phyloP scores from a whole-genome alignment of 1,140 invertebrate genomes.

The Drosophila punjabiensis region DNA sequence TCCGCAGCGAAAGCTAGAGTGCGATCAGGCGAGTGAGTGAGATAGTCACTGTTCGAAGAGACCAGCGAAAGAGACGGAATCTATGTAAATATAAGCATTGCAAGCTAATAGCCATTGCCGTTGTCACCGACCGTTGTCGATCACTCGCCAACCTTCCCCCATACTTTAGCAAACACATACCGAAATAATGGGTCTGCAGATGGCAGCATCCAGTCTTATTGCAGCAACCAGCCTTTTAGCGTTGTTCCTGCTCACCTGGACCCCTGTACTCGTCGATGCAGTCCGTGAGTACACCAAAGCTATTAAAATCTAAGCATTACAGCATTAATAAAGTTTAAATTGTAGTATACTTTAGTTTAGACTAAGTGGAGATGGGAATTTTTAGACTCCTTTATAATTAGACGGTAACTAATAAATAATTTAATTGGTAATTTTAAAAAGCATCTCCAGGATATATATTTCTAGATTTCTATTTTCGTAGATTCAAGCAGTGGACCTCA shows the following conservation, averaged over 20 bases:
- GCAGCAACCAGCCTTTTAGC: conserved; percentile 70
- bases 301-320: not conserved
- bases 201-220: conserved; percentile 78
- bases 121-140: conserved; percentile 44
- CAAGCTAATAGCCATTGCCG: conserved; percentile 32
- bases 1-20: conserved; percentile 38
- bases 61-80: conserved; percentile 45
- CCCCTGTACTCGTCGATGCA: conserved; percentile 76
- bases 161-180: conserved; percentile 14
- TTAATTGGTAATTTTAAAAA: not conserved
- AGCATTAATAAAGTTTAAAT: not conserved
- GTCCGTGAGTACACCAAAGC: conserved; percentile 75
- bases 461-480: not conserved
- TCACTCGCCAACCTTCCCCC: conserved; percentile 9
- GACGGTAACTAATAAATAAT: not conserved
- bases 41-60: conserved; percentile 8
- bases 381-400: not conserved
- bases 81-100: conserved; percentile 30
- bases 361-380: not conserved
- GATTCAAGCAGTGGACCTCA: conserved; percentile 17
- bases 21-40: conserved; percentile 29
- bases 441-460: not conserved
- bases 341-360: conserved; percentile 4
- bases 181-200: conserved; percentile 84
- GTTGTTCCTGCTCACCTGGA: conserved; percentile 78